These are phyloP conservation scores for Martes martes DNA, from an alignment of 2,113 vertebrate species.

Conservation along the genomic window DNA sequence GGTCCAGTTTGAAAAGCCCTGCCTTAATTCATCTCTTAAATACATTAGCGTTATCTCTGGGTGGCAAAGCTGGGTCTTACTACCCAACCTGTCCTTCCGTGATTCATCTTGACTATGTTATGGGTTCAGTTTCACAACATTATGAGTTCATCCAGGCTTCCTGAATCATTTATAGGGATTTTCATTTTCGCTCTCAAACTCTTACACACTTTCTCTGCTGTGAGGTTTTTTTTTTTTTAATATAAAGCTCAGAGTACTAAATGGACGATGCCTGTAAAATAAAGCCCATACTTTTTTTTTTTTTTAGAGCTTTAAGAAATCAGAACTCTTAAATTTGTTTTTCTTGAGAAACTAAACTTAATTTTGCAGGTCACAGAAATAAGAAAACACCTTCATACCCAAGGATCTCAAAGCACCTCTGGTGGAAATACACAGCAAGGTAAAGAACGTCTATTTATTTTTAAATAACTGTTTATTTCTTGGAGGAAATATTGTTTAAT, in stretches of 20 bases:
- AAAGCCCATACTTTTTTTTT: constrained; percentile 29
- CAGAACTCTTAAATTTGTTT: background rate
- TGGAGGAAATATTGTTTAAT: constrained; percentile 56
- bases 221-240: constrained; percentile 26
- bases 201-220: constrained; percentile 24
- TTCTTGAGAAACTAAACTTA: constrained; percentile 58
- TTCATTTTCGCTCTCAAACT: constrained; percentile 63
- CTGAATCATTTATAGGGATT: constrained; percentile 74
- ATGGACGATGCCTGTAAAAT: constrained; percentile 29
- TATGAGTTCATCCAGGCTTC: constrained; percentile 73
- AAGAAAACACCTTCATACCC: constrained; percentile 45
- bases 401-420: constrained; percentile 71
- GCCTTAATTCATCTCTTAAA: background rate
- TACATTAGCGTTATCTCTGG: constrained; percentile 33
- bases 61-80: constrained; percentile 40
- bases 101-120: constrained; percentile 70
- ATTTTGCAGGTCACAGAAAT: constrained; percentile 45
- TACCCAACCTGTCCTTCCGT: constrained; percentile 31
- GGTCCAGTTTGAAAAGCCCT: background rate
- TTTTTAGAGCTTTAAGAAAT: constrained; percentile 23
- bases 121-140: constrained; percentile 76
- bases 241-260: constrained; percentile 31
- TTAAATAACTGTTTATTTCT: constrained; percentile 58
- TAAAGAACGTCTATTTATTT: constrained; percentile 56
- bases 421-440: constrained; percentile 33